A percentile compares a stretch with the other conserved stretches of the same genome.
Evolutionary conservation across 2,113 vertebrate genomes (phyloP).

Genomic region (Leucoraja erinaceus): DNA sequence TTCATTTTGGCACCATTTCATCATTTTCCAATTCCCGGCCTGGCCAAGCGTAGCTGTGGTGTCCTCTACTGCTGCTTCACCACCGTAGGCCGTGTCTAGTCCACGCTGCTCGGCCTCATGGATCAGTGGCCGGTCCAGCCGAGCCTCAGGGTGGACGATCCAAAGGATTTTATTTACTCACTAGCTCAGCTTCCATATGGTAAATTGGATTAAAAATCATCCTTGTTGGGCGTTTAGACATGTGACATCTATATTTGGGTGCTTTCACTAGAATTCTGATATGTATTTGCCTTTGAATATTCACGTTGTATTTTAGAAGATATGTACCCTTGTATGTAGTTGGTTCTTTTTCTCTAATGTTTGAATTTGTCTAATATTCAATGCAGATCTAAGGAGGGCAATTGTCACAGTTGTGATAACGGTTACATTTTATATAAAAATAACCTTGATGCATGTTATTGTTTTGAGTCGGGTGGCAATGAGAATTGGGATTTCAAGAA

Average conservation of each 20-base stretch:
- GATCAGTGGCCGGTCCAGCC: no score
- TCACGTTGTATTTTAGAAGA: background rate
- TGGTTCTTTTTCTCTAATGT: background rate
- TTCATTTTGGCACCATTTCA: no score
- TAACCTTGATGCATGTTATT: background rate
- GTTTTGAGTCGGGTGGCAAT: background rate
- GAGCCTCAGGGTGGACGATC: background rate
- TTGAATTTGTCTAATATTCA: background rate
- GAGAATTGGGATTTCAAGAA: background rate
- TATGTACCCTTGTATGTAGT: background rate
- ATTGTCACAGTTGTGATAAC: background rate
- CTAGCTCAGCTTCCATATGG: background rate
- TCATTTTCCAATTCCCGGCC: no score
- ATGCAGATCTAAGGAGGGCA: background rate
- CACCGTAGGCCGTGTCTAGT: no score
- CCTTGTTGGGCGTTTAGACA: background rate
- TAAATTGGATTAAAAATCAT: background rate
- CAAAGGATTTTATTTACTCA: background rate
- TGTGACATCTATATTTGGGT: background rate
- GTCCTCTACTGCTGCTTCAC: no score
- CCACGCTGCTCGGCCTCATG: no score
- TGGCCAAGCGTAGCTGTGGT: background rate
- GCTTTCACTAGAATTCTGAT: background rate
- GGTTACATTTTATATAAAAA: background rate
- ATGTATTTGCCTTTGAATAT: background rate